These are phyloP conservation scores for Andrena dorsata DNA, from an alignment of 2,888 invertebrate species.

Conservation along the genomic window DNA sequence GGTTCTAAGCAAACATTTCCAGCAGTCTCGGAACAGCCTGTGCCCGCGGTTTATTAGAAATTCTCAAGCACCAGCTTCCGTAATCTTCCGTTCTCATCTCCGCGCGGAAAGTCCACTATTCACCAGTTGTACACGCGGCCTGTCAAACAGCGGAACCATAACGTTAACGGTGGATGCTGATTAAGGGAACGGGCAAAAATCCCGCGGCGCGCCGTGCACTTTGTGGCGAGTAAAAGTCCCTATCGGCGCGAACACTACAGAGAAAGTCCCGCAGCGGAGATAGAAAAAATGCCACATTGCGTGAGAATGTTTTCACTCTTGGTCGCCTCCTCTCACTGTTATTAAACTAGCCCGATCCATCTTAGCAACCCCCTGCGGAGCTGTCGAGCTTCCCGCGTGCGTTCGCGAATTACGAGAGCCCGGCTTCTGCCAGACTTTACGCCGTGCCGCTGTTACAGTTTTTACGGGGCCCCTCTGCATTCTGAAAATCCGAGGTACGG, in stretches of 20 bases:
- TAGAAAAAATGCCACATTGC: constrained; percentile 34
- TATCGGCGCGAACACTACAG: constrained; percentile 9
- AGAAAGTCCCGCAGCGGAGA: constrained; percentile 38
- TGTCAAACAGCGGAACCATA: constrained; percentile 11
- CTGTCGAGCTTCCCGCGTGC: constrained; percentile 1
- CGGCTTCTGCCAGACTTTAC: not conserved
- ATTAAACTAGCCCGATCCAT: constrained; percentile 41
- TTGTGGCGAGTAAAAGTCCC: constrained; percentile 34
- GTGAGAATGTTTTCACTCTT: constrained; percentile 58
- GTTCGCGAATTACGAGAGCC: not conserved
- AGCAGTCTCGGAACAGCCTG: not conserved
- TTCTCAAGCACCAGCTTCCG: constrained; percentile 16
- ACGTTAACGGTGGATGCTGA: constrained; percentile 33
- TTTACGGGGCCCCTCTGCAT: not conserved
- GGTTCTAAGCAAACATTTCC: not conserved
- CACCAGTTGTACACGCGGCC: not conserved
- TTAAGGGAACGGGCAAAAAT: constrained; percentile 17
- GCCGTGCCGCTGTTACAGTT: not conserved
- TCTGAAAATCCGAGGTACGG: not conserved
- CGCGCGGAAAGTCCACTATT: constrained; percentile 2
- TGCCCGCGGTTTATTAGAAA: constrained; percentile 13
- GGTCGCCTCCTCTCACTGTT: constrained; percentile 25
- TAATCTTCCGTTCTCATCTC: constrained; percentile 26
- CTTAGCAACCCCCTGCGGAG: constrained; percentile 27
- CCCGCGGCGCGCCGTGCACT: not conserved